Evolutionary conservation across 1,140 invertebrate genomes (phyloP), one percentile per base, ranked within the genome.

Genomic region (Oreohelix idahoensis): DNA sequence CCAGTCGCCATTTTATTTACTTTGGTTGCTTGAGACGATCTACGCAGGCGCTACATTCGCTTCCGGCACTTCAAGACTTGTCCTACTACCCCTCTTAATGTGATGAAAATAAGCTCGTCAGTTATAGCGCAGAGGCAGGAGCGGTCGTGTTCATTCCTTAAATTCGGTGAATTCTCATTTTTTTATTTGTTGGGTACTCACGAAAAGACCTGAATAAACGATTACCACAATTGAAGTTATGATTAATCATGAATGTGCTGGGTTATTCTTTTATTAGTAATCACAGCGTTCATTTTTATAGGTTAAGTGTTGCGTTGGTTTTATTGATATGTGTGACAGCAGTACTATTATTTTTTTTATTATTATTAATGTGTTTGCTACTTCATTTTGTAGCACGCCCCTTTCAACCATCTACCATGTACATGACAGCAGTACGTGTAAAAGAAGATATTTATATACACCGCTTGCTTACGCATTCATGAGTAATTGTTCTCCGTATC

Each of bases 1-100:
- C 15, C 29, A 23, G 80, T 29, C 80, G 80, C 80, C 80, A 82
- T 82, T 66, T 66, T 82, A 82, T 82, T 82, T 82, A 82, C 80
- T 82, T 38, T 82, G 80, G 80, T 82, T 82, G 71, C 80, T 75
- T 66, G 51, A 82, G 80, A 49, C n/a, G 38, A 63, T 79, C 79
- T 82, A 75, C 80, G 80, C 80, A 82, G 51, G 80, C 80, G 80
- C 71, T 75, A 32, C n/a, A 75, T 39, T n/a, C 20, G 39, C 80
- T 82, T 82, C 80, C 80, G 80, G 79, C 58, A 26, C 77, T 79
- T 69, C 13, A 79, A 15, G 49, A 51, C 49, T 20, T 26, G 35
- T 17, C 35, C 29, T 53, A 26, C 23, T 26, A 51, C 75, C 75
- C 49, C 63, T 35, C 2, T 5, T 32, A 20, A 32, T 32, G 63